Conservation (phyloP, 2,113 vertebrate species). For the Scalopus aquaticus region DNA sequence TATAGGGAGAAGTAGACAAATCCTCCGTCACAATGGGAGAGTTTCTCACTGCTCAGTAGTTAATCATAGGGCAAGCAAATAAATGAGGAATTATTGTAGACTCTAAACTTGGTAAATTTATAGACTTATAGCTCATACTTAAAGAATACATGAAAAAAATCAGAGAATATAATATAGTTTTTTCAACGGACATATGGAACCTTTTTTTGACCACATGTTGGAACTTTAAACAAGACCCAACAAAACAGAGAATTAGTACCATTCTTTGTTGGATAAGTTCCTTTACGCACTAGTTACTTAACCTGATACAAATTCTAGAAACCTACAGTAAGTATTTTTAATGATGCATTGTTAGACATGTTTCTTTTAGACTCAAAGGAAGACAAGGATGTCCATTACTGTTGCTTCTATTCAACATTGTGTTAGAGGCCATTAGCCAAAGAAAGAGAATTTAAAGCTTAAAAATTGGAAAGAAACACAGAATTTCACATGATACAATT, state of each 20-base stretch:
- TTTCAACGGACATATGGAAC: not conserved
- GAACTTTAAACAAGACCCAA: not conserved
- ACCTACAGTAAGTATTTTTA: not conserved
- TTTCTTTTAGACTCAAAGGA: slow-evolving; percentile 19
- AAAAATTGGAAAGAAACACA: not conserved
- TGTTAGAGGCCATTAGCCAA: not conserved
- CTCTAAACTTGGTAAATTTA: not conserved
- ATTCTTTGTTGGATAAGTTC: slow-evolving; percentile 11
- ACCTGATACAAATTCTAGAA: slow-evolving; percentile 2
- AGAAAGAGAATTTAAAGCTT: slow-evolving; percentile 5
- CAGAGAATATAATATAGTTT: not conserved
- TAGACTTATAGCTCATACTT: not conserved
- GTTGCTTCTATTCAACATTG: not conserved
- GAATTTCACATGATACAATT: not conserved
- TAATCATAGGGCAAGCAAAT: not conserved
- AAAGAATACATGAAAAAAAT: not conserved
- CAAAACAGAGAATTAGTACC: not conserved
- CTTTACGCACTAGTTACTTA: not conserved
- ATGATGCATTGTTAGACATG: not conserved
- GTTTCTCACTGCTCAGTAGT: not conserved
- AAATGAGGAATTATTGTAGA: not conserved
- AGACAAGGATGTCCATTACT: not conserved
- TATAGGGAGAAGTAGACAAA: not conserved
- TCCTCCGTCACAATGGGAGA: not conserved
- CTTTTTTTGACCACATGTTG: not conserved